These are phyloP conservation scores for Incurvaria masculella DNA, from an alignment of 2,888 invertebrate species.

Conservation along the genomic window DNA sequence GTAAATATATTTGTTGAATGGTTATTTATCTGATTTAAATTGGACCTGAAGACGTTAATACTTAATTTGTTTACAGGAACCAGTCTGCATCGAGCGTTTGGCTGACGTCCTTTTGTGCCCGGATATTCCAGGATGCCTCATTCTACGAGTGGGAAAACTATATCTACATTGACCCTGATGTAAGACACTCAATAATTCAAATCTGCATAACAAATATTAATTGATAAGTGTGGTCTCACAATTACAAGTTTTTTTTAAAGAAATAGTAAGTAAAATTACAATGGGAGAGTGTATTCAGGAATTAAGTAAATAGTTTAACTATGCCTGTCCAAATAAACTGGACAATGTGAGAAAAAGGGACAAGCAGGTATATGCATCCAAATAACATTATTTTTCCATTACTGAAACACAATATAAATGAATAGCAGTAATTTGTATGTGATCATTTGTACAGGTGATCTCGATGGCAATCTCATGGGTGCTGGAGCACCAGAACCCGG, in stretches of 20 bases:
- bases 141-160: conserved; percentile 98
- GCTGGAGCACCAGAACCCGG: conserved; percentile 75
- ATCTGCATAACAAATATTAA: too few species aligned
- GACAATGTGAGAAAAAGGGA: neutral
- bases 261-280: too few species aligned
- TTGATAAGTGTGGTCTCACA: too few species aligned
- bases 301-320: too few species aligned
- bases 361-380: neutral
- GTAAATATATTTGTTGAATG: conserved; percentile 3
- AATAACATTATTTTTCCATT: neutral
- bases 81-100: conserved; percentile 85
- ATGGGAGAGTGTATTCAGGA: too few species aligned
- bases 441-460: conserved; percentile 59
- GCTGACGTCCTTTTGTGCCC: conserved; percentile 89
- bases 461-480: conserved; percentile 85
- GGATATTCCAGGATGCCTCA: conserved; percentile 86
- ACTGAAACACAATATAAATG: neutral
- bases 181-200: too few species aligned
- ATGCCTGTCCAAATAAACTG: neutral
- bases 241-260: too few species aligned
- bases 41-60: conserved; percentile 2
- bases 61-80: conserved; percentile 54
- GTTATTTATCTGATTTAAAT: conserved; percentile 8
- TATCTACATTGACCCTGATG: conserved; percentile 87
- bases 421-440: too few species aligned